A percentile compares a stretch with the other conserved stretches of the same genome.
These are phyloP conservation scores for Melanogrammus aeglefinus DNA, from an alignment of 2,797 vertebrate species.

Conservation along the genomic window DNA sequence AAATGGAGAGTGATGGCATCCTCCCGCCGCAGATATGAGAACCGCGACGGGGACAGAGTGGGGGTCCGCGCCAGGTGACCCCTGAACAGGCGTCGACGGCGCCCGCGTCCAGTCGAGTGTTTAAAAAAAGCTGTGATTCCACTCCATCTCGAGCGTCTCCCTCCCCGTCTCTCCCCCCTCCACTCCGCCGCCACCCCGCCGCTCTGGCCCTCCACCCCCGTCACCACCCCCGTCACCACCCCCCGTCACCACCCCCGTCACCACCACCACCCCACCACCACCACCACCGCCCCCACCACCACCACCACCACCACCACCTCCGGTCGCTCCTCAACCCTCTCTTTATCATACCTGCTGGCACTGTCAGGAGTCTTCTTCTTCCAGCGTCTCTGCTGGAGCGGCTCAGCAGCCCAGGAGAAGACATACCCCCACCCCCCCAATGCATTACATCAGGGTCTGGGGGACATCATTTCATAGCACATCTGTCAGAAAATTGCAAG, in stretches of 20 bases:
- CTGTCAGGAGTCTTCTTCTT: not conserved
- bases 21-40: constrained; percentile 10
- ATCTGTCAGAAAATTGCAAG: constrained; percentile 45
- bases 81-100: constrained; percentile 53
- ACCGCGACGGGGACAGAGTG: constrained; percentile 46
- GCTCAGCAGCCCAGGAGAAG: constrained; percentile 17
- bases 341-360: not conserved
- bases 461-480: constrained; percentile 47
- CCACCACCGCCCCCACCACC: too few species aligned
- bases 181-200: too few species aligned
- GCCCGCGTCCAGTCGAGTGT: constrained; percentile 61
- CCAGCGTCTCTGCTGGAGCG: constrained; percentile 30
- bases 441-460: constrained; percentile 42
- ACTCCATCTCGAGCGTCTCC: constrained; percentile 46
- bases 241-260: too few species aligned
- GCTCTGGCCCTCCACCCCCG: too few species aligned
- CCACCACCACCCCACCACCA: too few species aligned
- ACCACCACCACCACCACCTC: constrained; percentile 13
- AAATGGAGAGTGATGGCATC: constrained; percentile 68
- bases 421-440: constrained; percentile 31
- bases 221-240: not conserved
- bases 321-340: constrained; percentile 1
- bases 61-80: constrained; percentile 61
- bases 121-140: constrained; percentile 57
- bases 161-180: constrained; percentile 7